phyloP scores from a whole-genome alignment of 2,113 vertebrate species.

The Lampris incognitus region DNA sequence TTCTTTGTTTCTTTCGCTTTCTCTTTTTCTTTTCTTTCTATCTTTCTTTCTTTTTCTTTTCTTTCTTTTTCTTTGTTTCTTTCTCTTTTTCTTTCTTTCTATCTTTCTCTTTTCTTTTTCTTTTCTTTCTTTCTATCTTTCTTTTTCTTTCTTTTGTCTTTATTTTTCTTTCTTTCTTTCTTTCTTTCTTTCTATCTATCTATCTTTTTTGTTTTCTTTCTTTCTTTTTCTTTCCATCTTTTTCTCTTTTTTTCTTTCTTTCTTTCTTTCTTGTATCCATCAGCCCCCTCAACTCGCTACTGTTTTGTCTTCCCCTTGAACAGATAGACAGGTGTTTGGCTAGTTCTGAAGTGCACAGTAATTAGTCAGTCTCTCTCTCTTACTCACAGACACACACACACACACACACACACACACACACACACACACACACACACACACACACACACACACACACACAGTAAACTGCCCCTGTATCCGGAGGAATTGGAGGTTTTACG shows the following conservation, averaged over 20 bases:
- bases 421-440: conserved; percentile 24
- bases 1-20: neutral
- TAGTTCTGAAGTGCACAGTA: conserved; percentile 8
- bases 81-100: too few species aligned
- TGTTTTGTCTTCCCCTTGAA: conserved; percentile 27
- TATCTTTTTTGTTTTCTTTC: too few species aligned
- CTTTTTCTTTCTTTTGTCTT: neutral
- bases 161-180: neutral
- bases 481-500: conserved; percentile 60
- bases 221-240: neutral
- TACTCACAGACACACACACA: neutral
- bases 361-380: conserved; percentile 23
- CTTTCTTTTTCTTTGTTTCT: too few species aligned
- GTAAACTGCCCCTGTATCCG: conserved; percentile 61
- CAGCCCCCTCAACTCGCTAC: too few species aligned
- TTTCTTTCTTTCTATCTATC: neutral
- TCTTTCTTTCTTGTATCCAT: neutral
- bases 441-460: conserved; percentile 23
- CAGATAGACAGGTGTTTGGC: conserved; percentile 47
- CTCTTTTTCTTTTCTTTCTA: too few species aligned
- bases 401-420: conserved; percentile 25
- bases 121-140: neutral
- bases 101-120: neutral
- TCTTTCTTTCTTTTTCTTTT: too few species aligned
- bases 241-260: neutral